Conservation (phyloP, 2,113 vertebrate species). For the Peromyscus leucopus region DNA sequence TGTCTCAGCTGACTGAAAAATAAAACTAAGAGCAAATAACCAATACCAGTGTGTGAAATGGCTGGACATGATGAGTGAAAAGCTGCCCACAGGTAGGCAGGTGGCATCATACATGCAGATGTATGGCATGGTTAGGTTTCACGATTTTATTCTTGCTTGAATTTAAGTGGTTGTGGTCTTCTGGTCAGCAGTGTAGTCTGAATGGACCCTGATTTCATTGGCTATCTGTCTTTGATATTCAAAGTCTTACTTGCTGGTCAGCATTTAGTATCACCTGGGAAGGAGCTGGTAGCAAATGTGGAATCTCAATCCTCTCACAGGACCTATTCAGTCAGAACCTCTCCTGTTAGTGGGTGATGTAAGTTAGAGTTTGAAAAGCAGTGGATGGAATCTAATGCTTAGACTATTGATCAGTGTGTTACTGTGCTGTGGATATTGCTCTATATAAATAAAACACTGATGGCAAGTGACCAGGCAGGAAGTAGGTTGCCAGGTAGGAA, state of each 20-base stretch:
- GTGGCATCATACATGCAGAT: neutral
- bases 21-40: constrained; percentile 39
- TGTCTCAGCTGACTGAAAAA: neutral
- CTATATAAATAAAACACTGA: too few species aligned
- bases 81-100: neutral
- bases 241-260: neutral
- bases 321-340: neutral
- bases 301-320: neutral
- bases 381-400: neutral
- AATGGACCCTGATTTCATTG: neutral
- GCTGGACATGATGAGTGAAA: neutral
- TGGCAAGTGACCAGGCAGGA: too few species aligned
- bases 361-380: neutral
- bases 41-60: neutral
- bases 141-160: neutral
- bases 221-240: neutral
- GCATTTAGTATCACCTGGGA: neutral
- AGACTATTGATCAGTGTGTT: neutral
- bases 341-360: neutral
- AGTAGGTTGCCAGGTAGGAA: too few species aligned
- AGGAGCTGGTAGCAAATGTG: neutral
- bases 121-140: neutral
- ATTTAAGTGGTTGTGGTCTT: neutral
- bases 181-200: neutral
- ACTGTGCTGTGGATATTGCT: too few species aligned